phyloP scores from a whole-genome alignment of 2,888 invertebrate species.

The Pyrrhia umbra region DNA sequence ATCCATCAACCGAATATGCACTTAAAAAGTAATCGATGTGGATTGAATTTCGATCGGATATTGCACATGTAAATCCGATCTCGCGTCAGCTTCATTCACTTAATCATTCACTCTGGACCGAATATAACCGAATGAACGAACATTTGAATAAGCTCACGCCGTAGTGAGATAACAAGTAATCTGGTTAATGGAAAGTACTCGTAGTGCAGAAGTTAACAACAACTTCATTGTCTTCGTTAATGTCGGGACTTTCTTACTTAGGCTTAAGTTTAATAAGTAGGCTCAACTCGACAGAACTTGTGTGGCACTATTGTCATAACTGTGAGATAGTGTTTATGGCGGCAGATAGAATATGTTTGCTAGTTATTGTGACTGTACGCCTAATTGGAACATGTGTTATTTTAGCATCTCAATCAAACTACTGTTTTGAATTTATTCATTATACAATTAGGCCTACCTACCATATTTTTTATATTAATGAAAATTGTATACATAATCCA shows the following conservation, averaged over 20 bases:
- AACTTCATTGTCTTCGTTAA: constrained; percentile 8
- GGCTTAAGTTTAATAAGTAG: constrained; percentile 27
- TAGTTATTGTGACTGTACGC: neutral
- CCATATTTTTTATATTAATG: too few species aligned
- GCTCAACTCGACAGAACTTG: constrained; percentile 25
- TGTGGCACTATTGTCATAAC: constrained; percentile 13
- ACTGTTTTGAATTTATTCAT: too few species aligned
- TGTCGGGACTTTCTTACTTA: constrained; percentile 14
- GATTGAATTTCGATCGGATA: constrained; percentile 29
- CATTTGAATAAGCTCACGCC: constrained; percentile 28
- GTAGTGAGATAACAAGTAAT: constrained; percentile 14
- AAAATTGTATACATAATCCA: too few species aligned
- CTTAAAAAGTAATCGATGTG: constrained; percentile 11
- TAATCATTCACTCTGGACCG: constrained; percentile 22
- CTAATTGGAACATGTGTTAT: constrained; percentile 5
- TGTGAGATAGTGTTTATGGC: neutral
- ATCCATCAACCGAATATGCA: neutral
- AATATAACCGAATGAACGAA: neutral
- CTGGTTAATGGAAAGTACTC: constrained; percentile 9
- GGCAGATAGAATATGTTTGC: neutral
- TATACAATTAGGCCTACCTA: too few species aligned
- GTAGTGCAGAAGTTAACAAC: constrained; percentile 9
- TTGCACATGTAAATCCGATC: constrained; percentile 37
- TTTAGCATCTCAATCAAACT: too few species aligned
- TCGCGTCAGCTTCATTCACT: constrained; percentile 29